Evolutionary conservation across 2,797 vertebrate species (phyloP).

Genomic region (Rhinichthys osculus): DNA sequence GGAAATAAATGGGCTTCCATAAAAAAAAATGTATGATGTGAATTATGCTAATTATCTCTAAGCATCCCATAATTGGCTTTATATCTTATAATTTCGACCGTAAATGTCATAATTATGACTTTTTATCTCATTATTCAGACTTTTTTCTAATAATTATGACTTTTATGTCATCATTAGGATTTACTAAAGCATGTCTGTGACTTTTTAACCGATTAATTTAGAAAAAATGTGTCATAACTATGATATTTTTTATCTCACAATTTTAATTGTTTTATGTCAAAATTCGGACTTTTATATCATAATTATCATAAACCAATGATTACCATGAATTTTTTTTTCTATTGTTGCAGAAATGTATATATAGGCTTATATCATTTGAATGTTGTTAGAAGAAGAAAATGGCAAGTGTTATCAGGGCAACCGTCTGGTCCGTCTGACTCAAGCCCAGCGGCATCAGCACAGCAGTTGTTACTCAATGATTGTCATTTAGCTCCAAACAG

Average conservation of each 20-base stretch:
- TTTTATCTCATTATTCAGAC: background rate
- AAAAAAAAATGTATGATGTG: background rate
- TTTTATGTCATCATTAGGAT: background rate
- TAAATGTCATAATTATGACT: background rate
- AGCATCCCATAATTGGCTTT: background rate
- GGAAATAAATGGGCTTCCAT: background rate
- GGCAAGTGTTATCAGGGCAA: background rate
- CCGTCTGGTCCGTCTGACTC: background rate
- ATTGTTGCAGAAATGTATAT: background rate
- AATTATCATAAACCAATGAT: background rate
- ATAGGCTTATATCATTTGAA: background rate
- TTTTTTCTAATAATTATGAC: background rate
- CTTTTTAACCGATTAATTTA: background rate
- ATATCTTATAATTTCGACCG: background rate
- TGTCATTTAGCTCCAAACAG: conserved; percentile 8
- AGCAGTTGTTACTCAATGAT: conserved; percentile 22
- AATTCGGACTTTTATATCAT: background rate
- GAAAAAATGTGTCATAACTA: background rate
- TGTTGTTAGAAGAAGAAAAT: background rate
- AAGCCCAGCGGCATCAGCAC: background rate
- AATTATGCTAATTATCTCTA: background rate
- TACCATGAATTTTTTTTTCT: background rate
- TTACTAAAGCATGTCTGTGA: background rate
- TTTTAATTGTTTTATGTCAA: too few relatives aligned
- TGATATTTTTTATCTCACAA: background rate